These are phyloP conservation scores for Archegozetes longisetosus DNA, from an alignment of 1,140 invertebrate genomes.

Conservation along the genomic window DNA sequence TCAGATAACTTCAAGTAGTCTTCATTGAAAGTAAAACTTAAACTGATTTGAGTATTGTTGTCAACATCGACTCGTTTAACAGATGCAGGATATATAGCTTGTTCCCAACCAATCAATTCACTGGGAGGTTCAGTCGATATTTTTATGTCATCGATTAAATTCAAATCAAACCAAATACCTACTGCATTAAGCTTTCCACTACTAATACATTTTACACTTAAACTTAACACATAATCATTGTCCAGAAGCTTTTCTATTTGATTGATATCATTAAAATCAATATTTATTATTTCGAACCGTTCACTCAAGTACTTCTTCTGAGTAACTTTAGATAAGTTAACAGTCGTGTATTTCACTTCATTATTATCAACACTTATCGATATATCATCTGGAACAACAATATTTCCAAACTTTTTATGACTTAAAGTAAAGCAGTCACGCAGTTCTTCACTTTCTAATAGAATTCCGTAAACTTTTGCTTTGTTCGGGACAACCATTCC, in stretches of 20 bases:
- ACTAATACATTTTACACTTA: constrained; percentile 27
- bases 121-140: constrained; percentile 34
- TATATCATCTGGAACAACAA: neutral
- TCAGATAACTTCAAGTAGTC: neutral
- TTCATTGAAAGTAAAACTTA: neutral
- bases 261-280: neutral
- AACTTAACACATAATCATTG: constrained; percentile 14
- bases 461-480: neutral
- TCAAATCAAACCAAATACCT: constrained; percentile 52
- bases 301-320: neutral
- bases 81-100: constrained; percentile 42
- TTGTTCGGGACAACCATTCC: neutral
- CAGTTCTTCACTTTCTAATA: neutral
- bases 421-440: neutral
- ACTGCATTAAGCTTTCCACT: constrained; percentile 43
- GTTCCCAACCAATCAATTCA: constrained; percentile 48
- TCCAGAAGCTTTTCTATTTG: constrained; percentile 15
- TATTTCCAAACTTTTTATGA: neutral
- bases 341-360: neutral
- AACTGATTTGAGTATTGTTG: neutral
- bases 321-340: neutral
- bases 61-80: neutral
- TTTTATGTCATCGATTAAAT: constrained; percentile 44
- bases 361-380: neutral
- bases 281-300: neutral